Percentiles rank a stretch among this genome's conserved stretches.
Evolutionary conservation across 2,888 invertebrate genomes (phyloP).

Genomic region (Andrena trimmerana): DNA sequence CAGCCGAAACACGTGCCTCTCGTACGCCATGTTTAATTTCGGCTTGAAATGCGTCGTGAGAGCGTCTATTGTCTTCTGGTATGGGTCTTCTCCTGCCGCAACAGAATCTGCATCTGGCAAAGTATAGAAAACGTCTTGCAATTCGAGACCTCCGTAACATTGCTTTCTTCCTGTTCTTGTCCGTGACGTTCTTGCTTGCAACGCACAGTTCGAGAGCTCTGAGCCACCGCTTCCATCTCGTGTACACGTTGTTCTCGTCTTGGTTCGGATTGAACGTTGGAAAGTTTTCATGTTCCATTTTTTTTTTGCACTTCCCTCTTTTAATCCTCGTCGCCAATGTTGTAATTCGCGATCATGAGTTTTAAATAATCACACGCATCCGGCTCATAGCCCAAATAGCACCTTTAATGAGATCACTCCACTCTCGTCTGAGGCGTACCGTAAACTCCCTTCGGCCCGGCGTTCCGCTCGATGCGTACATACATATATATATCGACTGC

Average conservation of each 20-base stretch:
- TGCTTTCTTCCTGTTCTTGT: constrained; percentile 39
- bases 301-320: not conserved
- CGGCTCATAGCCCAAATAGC: too few relatives aligned
- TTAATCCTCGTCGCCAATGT: constrained; percentile 11
- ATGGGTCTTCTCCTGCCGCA: constrained; percentile 13
- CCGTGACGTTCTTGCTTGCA: constrained; percentile 22
- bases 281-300: not conserved
- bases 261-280: constrained; percentile 14
- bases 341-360: too few relatives aligned
- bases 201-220: constrained; percentile 35
- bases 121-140: constrained; percentile 51
- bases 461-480: too few relatives aligned
- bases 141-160: constrained; percentile 38
- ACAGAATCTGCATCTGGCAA: constrained; percentile 40
- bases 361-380: too few relatives aligned
- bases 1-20: constrained; percentile 55
- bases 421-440: too few relatives aligned
- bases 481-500: too few relatives aligned
- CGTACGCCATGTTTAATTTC: constrained; percentile 48
- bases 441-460: too few relatives aligned
- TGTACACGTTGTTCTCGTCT: not conserved
- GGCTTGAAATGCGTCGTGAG: constrained; percentile 52
- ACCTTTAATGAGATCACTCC: too few relatives aligned
- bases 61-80: constrained; percentile 13
- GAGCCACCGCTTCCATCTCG: constrained; percentile 35